phyloP scores from a whole-genome alignment of 1,140 invertebrate genomes.

The Bombus turneri region DNA sequence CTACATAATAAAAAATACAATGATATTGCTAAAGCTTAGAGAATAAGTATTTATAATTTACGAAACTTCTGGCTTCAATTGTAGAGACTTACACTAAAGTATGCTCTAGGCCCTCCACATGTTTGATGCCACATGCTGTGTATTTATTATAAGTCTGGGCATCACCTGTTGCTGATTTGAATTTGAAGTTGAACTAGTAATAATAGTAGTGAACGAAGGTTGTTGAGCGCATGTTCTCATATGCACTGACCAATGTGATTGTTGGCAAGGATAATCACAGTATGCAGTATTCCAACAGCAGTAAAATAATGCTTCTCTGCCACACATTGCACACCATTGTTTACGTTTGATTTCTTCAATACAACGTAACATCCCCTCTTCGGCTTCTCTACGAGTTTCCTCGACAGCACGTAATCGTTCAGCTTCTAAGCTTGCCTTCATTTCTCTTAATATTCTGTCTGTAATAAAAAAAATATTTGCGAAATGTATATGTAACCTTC shows the following conservation, averaged over 20 bases:
- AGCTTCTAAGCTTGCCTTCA: constrained; percentile 86
- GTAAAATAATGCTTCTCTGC: constrained; percentile 93
- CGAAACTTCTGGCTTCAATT: constrained; percentile 26
- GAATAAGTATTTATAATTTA: constrained; percentile 35
- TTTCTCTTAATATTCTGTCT: constrained; percentile 85
- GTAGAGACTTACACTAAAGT: constrained; percentile 59
- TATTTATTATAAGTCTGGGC: constrained; percentile 73
- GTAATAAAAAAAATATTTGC: constrained; percentile 29
- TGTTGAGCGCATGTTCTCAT: constrained; percentile 81
- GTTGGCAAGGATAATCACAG: constrained; percentile 93
- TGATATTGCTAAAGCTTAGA: constrained; percentile 25
- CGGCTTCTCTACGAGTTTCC: constrained; percentile 85
- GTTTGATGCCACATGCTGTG: constrained; percentile 61
- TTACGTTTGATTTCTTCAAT: constrained; percentile 91
- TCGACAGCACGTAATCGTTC: constrained; percentile 85
- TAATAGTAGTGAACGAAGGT: constrained; percentile 51
- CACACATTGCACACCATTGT: constrained; percentile 94
- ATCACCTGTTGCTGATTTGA: constrained; percentile 68
- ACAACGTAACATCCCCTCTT: constrained; percentile 86
- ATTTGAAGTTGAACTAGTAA: constrained; percentile 49
- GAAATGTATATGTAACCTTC: neutral
- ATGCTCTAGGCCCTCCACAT: constrained; percentile 67
- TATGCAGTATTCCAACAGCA: constrained; percentile 98
- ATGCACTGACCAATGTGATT: constrained; percentile 87
- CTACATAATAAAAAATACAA: constrained; percentile 46